A percentile compares a stretch with the other conserved stretches of the same genome.
Evolutionary conservation across 2,888 invertebrate genomes (phyloP).

Genomic region (Autographa pulchrina): DNA sequence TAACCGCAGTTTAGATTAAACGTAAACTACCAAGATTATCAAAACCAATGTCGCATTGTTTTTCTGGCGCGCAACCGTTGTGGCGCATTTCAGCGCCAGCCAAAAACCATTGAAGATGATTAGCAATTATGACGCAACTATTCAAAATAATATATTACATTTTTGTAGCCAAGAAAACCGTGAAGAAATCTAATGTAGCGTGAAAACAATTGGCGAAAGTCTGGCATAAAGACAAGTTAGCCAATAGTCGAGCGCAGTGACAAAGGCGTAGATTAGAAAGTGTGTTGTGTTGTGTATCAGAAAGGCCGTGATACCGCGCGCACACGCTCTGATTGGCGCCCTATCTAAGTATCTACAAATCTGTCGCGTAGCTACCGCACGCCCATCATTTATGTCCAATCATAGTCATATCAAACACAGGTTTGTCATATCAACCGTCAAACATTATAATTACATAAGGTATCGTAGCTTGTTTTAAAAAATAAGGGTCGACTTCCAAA

Average conservation of each 20-base stretch:
- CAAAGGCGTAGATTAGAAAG: slow-evolving; percentile 89
- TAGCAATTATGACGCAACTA: slow-evolving; percentile 73
- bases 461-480: neutral
- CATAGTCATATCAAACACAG: slow-evolving; percentile 17
- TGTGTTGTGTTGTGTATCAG: slow-evolving; percentile 86
- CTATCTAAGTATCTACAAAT: slow-evolving; percentile 79
- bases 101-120: slow-evolving; percentile 47
- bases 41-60: slow-evolving; percentile 39
- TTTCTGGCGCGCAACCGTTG: slow-evolving; percentile 39
- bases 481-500: no score
- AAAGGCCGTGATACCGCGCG: slow-evolving; percentile 83
- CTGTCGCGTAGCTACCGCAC: slow-evolving; percentile 75
- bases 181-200: slow-evolving; percentile 84
- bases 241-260: slow-evolving; percentile 85
- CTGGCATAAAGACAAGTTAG: slow-evolving; percentile 81
- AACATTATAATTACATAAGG: neutral
- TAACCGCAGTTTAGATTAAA: slow-evolving; percentile 79
- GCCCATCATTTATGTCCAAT: slow-evolving; percentile 47
- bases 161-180: slow-evolving; percentile 76
- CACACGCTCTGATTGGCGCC: slow-evolving; percentile 88
- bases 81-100: slow-evolving; percentile 23
- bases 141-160: slow-evolving; percentile 71
- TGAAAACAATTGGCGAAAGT: slow-evolving; percentile 90
- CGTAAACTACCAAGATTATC: slow-evolving; percentile 50
- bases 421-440: neutral